These are phyloP conservation scores for Misgurnus mizolepis DNA, from an alignment of 2,113 vertebrate genomes.

Conservation along the genomic window DNA sequence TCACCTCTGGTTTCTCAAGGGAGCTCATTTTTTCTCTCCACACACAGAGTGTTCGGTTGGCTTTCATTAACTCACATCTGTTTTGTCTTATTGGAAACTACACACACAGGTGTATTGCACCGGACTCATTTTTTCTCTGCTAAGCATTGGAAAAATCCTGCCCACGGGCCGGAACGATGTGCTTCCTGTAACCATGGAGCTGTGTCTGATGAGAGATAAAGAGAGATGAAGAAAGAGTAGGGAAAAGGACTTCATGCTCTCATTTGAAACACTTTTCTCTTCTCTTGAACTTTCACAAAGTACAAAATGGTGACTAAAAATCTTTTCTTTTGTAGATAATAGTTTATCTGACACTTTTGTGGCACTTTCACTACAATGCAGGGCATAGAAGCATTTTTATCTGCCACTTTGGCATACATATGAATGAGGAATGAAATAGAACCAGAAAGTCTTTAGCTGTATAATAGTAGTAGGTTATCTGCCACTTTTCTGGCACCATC, in stretches of 20 bases:
- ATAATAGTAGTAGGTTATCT: too few species aligned
- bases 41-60: constrained; percentile 12
- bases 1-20: constrained; percentile 8
- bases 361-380: too few species aligned
- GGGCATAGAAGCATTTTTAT: too few species aligned
- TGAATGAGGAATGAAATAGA: too few species aligned
- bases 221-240: neutral
- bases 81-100: neutral
- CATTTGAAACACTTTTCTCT: neutral
- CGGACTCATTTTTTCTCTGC: neutral
- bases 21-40: constrained; percentile 22
- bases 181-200: neutral
- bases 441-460: too few species aligned
- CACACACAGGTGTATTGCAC: constrained; percentile 15
- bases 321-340: neutral
- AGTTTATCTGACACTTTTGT: too few species aligned
- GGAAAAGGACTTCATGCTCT: neutral
- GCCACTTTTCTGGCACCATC: too few species aligned
- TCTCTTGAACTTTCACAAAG: neutral
- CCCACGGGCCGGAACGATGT: neutral
- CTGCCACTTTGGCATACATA: too few species aligned
- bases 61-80: constrained; percentile 34
- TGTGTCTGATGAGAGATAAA: neutral
- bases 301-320: neutral
- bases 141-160: neutral